Conservation (phyloP, 2,113 vertebrate genomes). For the Oryzias celebensis region DNA sequence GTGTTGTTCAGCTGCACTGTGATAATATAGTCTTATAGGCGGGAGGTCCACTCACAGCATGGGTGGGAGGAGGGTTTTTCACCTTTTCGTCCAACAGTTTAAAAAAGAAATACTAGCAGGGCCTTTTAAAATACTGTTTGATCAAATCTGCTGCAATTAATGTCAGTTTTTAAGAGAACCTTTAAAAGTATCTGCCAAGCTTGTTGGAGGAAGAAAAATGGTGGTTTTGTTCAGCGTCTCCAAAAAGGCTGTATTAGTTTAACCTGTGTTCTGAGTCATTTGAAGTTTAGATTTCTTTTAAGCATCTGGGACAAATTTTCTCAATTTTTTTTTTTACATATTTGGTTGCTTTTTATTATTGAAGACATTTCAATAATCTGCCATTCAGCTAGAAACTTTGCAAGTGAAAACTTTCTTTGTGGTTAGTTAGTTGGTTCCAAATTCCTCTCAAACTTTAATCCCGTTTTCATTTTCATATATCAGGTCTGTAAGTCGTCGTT, state of each 20-base stretch:
- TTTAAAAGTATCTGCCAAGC: conserved; percentile 1
- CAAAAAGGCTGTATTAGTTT: neutral
- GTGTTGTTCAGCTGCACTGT: conserved; percentile 41
- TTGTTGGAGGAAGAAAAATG: conserved; percentile 2
- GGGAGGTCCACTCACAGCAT: conserved; percentile 25
- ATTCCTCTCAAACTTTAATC: neutral
- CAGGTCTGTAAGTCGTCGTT: too few species aligned
- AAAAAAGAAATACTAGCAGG: neutral
- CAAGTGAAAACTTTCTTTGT: too few species aligned
- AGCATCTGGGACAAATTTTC: too few species aligned
- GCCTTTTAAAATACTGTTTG: conserved; percentile 54
- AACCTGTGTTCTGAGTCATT: too few species aligned
- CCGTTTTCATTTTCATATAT: neutral
- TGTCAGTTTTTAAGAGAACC: conserved; percentile 8
- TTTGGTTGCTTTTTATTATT: too few species aligned
- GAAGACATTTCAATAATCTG: too few species aligned
- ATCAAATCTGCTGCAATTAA: conserved; percentile 13
- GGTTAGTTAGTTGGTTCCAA: neutral
- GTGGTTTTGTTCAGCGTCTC: neutral
- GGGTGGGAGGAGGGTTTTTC: too few species aligned
- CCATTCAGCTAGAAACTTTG: too few species aligned
- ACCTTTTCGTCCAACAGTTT: too few species aligned
- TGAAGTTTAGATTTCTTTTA: too few species aligned
- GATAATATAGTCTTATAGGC: conserved; percentile 29
- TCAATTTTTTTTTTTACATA: too few species aligned